A percentile compares a stretch with the other conserved stretches of the same genome.
phyloP scores from a whole-genome alignment of 2,888 invertebrate species.

The Drosophila imparisetae region DNA sequence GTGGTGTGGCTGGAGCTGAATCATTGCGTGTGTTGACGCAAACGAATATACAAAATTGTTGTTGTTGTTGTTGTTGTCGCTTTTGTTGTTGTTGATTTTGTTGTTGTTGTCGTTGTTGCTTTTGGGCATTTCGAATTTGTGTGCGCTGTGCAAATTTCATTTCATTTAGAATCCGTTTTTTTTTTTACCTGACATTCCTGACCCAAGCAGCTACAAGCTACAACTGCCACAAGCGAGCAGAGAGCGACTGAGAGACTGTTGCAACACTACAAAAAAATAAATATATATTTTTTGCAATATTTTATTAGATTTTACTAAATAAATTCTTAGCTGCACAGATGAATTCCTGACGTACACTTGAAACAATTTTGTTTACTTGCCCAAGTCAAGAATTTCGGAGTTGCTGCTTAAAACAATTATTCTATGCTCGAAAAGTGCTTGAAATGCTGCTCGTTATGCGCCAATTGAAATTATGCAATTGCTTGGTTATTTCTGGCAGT shows the following conservation, averaged over 20 bases:
- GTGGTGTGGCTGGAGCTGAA: not conserved
- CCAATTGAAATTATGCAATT: too few species aligned
- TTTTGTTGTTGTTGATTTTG: slow-evolving; percentile 31
- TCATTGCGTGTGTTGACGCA: slow-evolving; percentile 44
- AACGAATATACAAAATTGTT: slow-evolving; percentile 20
- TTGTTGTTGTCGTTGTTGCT: slow-evolving; percentile 31
- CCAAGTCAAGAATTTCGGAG: not conserved
- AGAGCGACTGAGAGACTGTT: not conserved
- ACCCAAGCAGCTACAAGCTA: slow-evolving; percentile 50
- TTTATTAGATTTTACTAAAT: not conserved
- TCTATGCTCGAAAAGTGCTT: not conserved
- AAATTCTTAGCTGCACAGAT: not conserved
- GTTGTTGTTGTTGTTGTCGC: slow-evolving; percentile 10
- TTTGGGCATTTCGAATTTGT: slow-evolving; percentile 59
- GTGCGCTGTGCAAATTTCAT: slow-evolving; percentile 63
- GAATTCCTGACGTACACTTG: not conserved
- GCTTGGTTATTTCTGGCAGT: not conserved
- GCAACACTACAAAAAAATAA: not conserved
- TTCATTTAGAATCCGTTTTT: slow-evolving; percentile 46
- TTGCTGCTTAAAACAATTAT: not conserved
- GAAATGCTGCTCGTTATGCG: too few species aligned
- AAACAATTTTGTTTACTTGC: not conserved
- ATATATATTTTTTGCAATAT: too few species aligned
- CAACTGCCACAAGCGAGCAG: slow-evolving; percentile 40
- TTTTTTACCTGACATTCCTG: slow-evolving; percentile 18